phyloP scores from a whole-genome alignment of 2,797 vertebrate genomes.

The Cottoperca gobio region DNA sequence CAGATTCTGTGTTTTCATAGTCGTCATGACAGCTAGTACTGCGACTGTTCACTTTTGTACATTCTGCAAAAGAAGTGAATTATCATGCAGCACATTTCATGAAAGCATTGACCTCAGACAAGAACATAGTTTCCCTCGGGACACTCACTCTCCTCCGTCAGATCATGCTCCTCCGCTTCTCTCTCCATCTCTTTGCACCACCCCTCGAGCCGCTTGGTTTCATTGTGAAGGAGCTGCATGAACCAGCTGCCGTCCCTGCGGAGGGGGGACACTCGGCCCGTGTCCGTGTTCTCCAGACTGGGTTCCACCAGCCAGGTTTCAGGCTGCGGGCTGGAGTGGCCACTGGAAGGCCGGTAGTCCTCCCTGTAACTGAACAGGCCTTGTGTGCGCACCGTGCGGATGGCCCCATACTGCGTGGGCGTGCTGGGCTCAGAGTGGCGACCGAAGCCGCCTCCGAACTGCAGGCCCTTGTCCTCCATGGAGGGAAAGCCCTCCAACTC shows the following conservation, averaged over 20 bases:
- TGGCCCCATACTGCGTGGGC: slow-evolving; percentile 96
- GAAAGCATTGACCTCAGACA: slow-evolving; percentile 7
- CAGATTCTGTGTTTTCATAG: slow-evolving; percentile 37
- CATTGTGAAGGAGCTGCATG: slow-evolving; percentile 95
- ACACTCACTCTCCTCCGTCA: slow-evolving; percentile 96
- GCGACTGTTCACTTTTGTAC: slow-evolving; percentile 19
- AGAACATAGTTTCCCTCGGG: slow-evolving; percentile 56
- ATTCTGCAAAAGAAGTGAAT: slow-evolving; percentile 10
- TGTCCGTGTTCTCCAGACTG: slow-evolving; percentile 82
- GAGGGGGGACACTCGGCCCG: slow-evolving; percentile 91
- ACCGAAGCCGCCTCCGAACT: slow-evolving; percentile 96
- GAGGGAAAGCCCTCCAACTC: slow-evolving; percentile 96
- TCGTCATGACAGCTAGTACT: slow-evolving; percentile 41
- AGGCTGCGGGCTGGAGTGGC: slow-evolving; percentile 90
- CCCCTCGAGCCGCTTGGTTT: slow-evolving; percentile 96
- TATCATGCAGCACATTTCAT: slow-evolving; percentile 1
- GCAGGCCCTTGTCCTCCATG: slow-evolving; percentile 97
- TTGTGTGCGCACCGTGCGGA: slow-evolving; percentile 97
- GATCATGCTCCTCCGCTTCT: slow-evolving; percentile 97
- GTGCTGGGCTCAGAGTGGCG: slow-evolving; percentile 98
- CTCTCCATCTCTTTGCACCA: slow-evolving; percentile 99
- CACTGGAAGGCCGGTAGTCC: slow-evolving; percentile 93
- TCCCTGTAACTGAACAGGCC: slow-evolving; percentile 98
- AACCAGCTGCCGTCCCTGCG: slow-evolving; percentile 97
- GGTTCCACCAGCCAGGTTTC: slow-evolving; percentile 91